A percentile compares a stretch with the other conserved stretches of the same genome.
Conservation (phyloP, 1,140 invertebrate genomes). For the Schlechtendalia chinensis region DNA sequence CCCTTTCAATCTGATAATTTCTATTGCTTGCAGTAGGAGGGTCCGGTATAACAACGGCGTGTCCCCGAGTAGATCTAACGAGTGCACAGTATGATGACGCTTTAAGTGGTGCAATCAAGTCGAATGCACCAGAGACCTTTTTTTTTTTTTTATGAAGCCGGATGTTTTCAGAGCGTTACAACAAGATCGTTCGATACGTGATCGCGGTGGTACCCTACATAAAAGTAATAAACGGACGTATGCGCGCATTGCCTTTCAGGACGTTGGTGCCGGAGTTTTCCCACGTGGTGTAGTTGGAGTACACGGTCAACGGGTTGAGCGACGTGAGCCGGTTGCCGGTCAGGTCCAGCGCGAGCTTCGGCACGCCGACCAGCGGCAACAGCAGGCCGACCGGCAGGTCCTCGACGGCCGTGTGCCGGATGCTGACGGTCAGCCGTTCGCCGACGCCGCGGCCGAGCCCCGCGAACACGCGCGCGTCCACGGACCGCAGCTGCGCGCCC, state of each 20-base stretch:
- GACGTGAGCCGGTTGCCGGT: conserved; percentile 77
- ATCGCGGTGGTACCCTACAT: no score
- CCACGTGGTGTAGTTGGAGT: conserved; percentile 79
- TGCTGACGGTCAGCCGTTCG: conserved; percentile 65
- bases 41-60: no score
- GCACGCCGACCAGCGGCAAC: conserved; percentile 70
- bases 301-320: conserved; percentile 76
- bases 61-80: no score
- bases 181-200: no score
- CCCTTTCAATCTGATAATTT: no score
- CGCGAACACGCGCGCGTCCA: conserved; percentile 70
- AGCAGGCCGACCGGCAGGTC: conserved; percentile 76
- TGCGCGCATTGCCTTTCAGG: conserved; percentile 72
- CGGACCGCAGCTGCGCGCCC: conserved; percentile 67
- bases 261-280: conserved; percentile 78
- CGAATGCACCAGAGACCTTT: no score
- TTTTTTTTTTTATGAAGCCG: no score
- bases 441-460: conserved; percentile 64
- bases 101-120: no score
- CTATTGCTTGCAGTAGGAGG: no score
- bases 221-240: no score
- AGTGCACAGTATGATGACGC: no score
- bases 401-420: conserved; percentile 71
- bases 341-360: conserved; percentile 77
- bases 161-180: no score